Evolutionary conservation across 2,888 invertebrate genomes (phyloP).

Genomic region (Octodonta nipae): DNA sequence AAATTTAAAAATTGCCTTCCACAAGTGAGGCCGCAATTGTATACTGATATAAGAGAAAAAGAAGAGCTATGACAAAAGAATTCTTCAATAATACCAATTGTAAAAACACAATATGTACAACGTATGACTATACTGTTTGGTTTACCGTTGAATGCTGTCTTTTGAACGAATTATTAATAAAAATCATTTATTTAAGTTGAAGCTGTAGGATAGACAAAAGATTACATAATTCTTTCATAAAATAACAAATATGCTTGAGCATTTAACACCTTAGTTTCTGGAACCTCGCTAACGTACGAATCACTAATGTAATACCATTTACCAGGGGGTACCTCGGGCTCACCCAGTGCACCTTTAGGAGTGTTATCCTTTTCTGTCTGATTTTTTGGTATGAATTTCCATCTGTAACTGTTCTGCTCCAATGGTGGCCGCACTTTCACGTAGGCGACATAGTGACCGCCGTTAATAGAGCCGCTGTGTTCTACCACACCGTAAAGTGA

Average conservation of each 20-base stretch:
- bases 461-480: constrained; percentile 81
- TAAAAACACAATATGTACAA: no score
- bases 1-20: no score
- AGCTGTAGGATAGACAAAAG: constrained; percentile 6
- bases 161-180: no score
- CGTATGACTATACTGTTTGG: no score
- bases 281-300: constrained; percentile 68
- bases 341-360: constrained; percentile 32
- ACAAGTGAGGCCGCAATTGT: no score
- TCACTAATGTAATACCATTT: constrained; percentile 93
- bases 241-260: constrained; percentile 92
- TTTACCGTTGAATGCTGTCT: no score
- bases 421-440: constrained; percentile 69
- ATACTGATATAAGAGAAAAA: no score
- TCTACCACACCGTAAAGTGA: constrained; percentile 90
- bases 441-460: constrained; percentile 87
- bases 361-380: constrained; percentile 34
- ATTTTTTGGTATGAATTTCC: constrained; percentile 54
- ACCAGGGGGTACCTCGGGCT: constrained; percentile 46
- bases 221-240: constrained; percentile 80
- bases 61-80: no score
- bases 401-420: constrained; percentile 45
- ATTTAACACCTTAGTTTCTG: constrained; percentile 64
- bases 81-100: no score
- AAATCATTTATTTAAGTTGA: constrained; percentile 7